phyloP scores from a whole-genome alignment of 2,797 vertebrate genomes.

The Trachurus trachurus region DNA sequence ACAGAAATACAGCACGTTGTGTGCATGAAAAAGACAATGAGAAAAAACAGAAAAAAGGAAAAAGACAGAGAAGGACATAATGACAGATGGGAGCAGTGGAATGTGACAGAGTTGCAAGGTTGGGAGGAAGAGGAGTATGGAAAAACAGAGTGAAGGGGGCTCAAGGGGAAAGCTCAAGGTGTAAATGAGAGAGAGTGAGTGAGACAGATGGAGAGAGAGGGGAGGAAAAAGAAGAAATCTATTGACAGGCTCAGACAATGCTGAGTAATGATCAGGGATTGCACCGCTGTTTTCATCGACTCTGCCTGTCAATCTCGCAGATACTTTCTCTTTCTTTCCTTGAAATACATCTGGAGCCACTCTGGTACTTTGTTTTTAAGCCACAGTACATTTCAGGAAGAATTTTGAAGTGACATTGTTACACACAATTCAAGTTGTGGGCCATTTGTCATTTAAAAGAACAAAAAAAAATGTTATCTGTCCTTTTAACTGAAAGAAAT shows the following conservation, averaged over 20 bases:
- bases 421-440: too few relatives aligned
- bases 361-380: not conserved
- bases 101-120: slow-evolving; percentile 39
- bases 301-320: slow-evolving; percentile 24
- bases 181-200: slow-evolving; percentile 46
- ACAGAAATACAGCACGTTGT: not conserved
- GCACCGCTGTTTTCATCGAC: slow-evolving; percentile 15
- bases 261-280: slow-evolving; percentile 61
- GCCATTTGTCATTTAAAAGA: not conserved
- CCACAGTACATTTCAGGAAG: too few relatives aligned
- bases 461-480: too few relatives aligned
- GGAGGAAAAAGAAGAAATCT: slow-evolving; percentile 26
- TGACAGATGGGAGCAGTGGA: slow-evolving; percentile 45
- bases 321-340: slow-evolving; percentile 17
- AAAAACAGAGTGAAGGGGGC: slow-evolving; percentile 27
- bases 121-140: slow-evolving; percentile 20
- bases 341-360: not conserved
- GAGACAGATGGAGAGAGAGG: slow-evolving; percentile 26
- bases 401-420: too few relatives aligned
- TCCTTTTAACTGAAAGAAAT: too few relatives aligned
- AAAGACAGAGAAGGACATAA: not conserved
- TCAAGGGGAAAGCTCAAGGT: slow-evolving; percentile 46
- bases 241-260: slow-evolving; percentile 33
- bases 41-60: not conserved
- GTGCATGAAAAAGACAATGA: not conserved